A percentile compares a stretch with the other conserved stretches of the same genome.
These are phyloP conservation scores for Otolemur garnettii DNA, from an alignment of 2,113 vertebrate genomes.

Conservation along the genomic window DNA sequence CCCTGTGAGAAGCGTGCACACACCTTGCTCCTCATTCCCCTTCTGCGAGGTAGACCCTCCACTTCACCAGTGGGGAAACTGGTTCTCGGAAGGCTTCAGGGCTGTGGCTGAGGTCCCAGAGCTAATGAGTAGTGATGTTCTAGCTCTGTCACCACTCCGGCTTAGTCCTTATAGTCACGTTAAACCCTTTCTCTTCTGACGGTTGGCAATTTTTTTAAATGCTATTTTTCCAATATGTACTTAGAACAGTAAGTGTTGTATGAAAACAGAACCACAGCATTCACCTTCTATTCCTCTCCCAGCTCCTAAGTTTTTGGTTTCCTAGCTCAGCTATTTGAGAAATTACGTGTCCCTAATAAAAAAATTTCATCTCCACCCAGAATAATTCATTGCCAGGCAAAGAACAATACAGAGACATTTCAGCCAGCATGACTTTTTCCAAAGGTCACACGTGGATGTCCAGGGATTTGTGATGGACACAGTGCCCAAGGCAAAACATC, in stretches of 20 bases:
- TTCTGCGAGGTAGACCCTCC: background rate
- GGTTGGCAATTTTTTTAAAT: background rate
- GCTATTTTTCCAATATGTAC: background rate
- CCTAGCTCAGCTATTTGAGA: conserved; percentile 23
- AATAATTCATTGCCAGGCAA: conserved; percentile 46
- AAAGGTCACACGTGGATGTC: conserved; percentile 8
- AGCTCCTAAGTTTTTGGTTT: background rate
- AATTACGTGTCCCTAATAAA: background rate
- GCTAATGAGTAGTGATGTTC: background rate
- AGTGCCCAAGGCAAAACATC: background rate
- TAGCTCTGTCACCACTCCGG: background rate
- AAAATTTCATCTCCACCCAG: background rate
- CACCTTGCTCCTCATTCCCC: background rate
- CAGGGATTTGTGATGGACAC: conserved; percentile 32
- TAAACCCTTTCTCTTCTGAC: background rate
- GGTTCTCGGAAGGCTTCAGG: background rate
- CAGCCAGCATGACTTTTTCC: conserved; percentile 59
- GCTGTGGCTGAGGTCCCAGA: background rate
- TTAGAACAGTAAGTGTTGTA: background rate
- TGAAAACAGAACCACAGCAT: background rate
- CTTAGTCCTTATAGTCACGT: background rate
- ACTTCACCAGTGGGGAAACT: background rate
- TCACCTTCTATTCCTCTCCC: background rate
- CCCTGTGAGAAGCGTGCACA: background rate
- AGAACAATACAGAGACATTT: conserved; percentile 61